Evolutionary conservation across 37 sponge, comb jelly and placozoan genomes (phyloP).

Genomic region (Ianthella basta): DNA sequence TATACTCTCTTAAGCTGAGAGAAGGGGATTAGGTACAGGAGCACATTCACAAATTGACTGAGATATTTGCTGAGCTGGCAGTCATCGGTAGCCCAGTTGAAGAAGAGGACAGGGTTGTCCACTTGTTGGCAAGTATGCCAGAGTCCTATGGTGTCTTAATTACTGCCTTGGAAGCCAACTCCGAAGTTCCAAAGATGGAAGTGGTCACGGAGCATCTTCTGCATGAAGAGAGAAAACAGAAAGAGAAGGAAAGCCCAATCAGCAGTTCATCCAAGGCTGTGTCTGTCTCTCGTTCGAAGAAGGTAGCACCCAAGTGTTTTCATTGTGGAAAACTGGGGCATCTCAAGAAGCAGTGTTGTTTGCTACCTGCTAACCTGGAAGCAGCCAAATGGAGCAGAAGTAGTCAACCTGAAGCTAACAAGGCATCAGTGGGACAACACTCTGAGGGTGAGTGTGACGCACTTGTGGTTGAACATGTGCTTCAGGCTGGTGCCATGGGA

Average conservation of each 20-base stretch:
- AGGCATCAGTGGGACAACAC: neutral
- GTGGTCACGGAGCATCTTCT: too few relatives aligned
- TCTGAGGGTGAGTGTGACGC: neutral
- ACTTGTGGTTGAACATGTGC: neutral
- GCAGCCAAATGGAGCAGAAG: neutral
- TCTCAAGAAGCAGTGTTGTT: constrained; percentile 2
- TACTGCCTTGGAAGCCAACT: too few relatives aligned
- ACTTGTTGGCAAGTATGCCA: too few relatives aligned
- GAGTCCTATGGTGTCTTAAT: too few relatives aligned
- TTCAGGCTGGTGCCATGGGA: neutral
- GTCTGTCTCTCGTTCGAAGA: constrained; percentile 3
- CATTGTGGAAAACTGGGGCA: neutral
- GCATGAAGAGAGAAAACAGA: constrained; percentile 31
- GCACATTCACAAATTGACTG: constrained; percentile 54
- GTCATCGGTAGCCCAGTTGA: constrained; percentile 36
- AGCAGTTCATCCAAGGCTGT: constrained; percentile 4
- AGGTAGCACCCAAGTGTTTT: too few relatives aligned
- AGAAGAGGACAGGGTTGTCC: constrained; percentile 66
- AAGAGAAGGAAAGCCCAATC: neutral
- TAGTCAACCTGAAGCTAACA: neutral
- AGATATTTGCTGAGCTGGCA: constrained; percentile 51
- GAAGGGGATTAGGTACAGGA: constrained; percentile 65
- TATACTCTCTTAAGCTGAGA: constrained; percentile 42
- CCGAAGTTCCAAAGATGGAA: too few relatives aligned
- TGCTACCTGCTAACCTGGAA: neutral